phyloP scores from a whole-genome alignment of 2,113 vertebrate genomes.

The Phodopus roborovskii region DNA sequence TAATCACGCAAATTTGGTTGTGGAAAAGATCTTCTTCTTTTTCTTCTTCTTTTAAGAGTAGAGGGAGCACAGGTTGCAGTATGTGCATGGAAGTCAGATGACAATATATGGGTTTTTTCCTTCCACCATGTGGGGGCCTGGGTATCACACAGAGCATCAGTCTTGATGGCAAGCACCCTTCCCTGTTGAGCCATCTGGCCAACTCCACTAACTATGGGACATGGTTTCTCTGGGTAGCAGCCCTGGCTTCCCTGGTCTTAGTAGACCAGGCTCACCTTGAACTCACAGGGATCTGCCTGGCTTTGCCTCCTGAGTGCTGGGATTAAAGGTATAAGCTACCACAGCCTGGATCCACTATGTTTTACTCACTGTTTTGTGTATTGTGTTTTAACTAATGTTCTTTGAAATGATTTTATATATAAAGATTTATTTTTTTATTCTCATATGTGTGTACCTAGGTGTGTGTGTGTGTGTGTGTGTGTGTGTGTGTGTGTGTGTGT shows the following conservation, averaged over 20 bases:
- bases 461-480: background rate
- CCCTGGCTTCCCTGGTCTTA: background rate
- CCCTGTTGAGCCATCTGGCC: background rate
- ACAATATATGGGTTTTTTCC: background rate
- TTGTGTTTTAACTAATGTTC: background rate
- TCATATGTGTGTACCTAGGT: background rate
- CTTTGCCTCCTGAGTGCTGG: background rate
- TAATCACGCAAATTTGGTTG: constrained; percentile 20
- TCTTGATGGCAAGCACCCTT: background rate
- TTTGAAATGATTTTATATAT: background rate
- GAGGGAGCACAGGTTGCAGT: background rate
- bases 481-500: background rate
- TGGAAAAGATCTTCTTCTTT: background rate
- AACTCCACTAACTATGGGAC: background rate
- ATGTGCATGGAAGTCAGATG: background rate
- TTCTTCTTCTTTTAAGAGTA: background rate
- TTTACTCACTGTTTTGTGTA: background rate
- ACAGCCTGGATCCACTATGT: background rate
- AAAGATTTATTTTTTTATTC: background rate
- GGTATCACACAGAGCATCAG: background rate
- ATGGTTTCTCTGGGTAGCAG: background rate
- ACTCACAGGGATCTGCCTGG: background rate
- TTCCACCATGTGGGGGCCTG: background rate
- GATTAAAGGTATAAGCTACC: background rate
- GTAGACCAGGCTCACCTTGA: background rate